Conservation (phyloP, 1,140 invertebrate species). For the Ptiloglossa arizonensis region DNA sequence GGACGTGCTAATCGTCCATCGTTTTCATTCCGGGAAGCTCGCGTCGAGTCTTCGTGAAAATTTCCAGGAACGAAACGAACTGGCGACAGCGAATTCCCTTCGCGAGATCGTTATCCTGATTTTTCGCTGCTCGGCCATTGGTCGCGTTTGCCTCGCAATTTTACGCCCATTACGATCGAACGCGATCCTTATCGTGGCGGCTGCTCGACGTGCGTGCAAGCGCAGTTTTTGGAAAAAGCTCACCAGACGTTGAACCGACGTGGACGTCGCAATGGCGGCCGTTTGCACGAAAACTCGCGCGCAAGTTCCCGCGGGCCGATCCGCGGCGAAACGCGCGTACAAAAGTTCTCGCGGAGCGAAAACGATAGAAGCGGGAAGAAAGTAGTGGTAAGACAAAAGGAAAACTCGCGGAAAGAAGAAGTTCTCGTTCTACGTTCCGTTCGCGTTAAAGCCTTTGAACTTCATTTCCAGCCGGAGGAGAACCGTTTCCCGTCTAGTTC, state of each 20-base stretch:
- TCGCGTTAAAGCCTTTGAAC: constrained; percentile 31
- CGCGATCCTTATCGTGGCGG: constrained; percentile 27
- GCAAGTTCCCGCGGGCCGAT: constrained; percentile 15
- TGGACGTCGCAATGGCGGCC: too few species aligned
- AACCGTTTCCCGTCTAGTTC: constrained; percentile 19
- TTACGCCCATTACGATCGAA: constrained; percentile 56
- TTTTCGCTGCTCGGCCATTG: background rate
- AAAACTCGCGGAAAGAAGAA: constrained; percentile 13
- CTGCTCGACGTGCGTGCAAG: constrained; percentile 20
- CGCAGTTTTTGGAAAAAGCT: constrained; percentile 36
- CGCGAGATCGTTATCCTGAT: background rate
- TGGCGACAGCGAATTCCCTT: background rate
- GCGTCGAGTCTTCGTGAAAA: background rate
- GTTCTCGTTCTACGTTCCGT: background rate
- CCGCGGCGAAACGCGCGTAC: constrained; percentile 29
- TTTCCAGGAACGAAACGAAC: background rate
- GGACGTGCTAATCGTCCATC: too few species aligned
- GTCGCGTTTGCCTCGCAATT: constrained; percentile 33
- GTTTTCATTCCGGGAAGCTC: too few species aligned
- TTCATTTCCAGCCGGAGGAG: constrained; percentile 5
- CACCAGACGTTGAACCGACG: constrained; percentile 40
- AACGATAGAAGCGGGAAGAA: background rate
- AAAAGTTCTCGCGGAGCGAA: constrained; percentile 12
- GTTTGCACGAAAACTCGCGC: constrained; percentile 38
- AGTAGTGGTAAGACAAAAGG: constrained; percentile 30